Base-by-base conservation (phyloP, 2,113 vertebrate genomes). In the Thunnus thynnus region DNA sequence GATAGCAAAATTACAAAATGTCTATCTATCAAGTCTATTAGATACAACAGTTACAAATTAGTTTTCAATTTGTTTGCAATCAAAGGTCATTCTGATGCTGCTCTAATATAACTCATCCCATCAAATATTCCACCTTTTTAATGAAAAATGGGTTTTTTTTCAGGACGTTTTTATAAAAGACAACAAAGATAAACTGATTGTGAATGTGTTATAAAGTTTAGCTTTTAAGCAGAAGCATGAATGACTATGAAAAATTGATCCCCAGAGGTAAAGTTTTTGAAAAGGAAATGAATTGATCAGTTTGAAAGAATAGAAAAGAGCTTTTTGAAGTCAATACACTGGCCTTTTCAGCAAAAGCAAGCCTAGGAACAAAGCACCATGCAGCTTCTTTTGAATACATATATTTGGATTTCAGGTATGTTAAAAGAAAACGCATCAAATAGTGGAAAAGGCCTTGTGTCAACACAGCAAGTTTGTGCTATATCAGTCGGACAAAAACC, bases 311-410 rank as follows among this genome's bases (percentile, higher is more conserved):
- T 9, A 41, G 7, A 74, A 25, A 22, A 1, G 1, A 11, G 11
- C 14, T 62, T 47, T 63, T 48, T 73, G 5, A 41, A 57, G 18
- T 84, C 72, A 60, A 78, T 87, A 48, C 25, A 3, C 30, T 67
- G 78, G 36, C 44, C 60, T 88, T 88, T 86, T 82, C 68, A 47
- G 13, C 57, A 62, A 72, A 79, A 32, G 66, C 30, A 66, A 50
- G 20, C 52, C 3, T 20, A 12, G 13, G 27, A 64, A 68, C 67
- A 72, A 76, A 78, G 56, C 36, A 8, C 2, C 30, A 57, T n/a
- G 17, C 27, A 0, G 5, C 41, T 61, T 44, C 54, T 60, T 84
- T 62, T 50, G 13, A 64, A 64, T 73, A 50, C 71, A 58, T 20
- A 30, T 50, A 57, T 60, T 74, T 51, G 32, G 13, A 48, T 72